Conservation (phyloP, 1,140 invertebrate genomes). For the Luehdorfia chinensis region DNA sequence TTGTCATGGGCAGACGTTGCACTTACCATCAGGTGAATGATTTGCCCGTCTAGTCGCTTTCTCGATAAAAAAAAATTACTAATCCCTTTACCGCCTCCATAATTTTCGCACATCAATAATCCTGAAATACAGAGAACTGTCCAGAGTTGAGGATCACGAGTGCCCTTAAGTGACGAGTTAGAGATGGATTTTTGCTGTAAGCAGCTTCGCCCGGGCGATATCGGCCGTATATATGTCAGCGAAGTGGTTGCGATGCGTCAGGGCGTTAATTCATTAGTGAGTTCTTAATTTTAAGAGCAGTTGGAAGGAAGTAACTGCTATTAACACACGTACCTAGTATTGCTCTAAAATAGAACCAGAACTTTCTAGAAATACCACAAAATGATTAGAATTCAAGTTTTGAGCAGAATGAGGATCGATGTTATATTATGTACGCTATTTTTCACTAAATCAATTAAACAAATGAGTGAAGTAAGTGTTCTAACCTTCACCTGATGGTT, state of each 20-base stretch:
- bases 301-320: not conserved
- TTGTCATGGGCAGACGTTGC: too few relatives aligned
- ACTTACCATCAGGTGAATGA: too few relatives aligned
- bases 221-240: conserved; percentile 55
- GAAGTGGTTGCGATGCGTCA: conserved; percentile 30
- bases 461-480: too few relatives aligned
- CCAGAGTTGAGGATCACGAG: conserved; percentile 39
- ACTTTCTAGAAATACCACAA: not conserved
- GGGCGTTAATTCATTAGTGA: conserved; percentile 39
- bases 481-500: too few relatives aligned
- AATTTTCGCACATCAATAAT: conserved; percentile 17
- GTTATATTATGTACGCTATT: too few relatives aligned
- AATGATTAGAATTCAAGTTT: not conserved
- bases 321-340: not conserved
- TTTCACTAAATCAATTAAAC: too few relatives aligned
- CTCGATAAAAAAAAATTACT: too few relatives aligned
- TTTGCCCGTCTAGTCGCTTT: too few relatives aligned
- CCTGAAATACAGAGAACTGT: conserved; percentile 29
- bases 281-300: conserved; percentile 32
- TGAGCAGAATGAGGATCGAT: not conserved
- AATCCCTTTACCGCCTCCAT: conserved; percentile 30
- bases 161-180: conserved; percentile 67
- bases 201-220: conserved; percentile 44
- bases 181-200: conserved; percentile 74
- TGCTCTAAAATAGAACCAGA: not conserved